A percentile compares a stretch with the other conserved stretches of the same genome.
phyloP scores from a whole-genome alignment of 2,113 vertebrate species.

The Puntigrus tetrazona region DNA sequence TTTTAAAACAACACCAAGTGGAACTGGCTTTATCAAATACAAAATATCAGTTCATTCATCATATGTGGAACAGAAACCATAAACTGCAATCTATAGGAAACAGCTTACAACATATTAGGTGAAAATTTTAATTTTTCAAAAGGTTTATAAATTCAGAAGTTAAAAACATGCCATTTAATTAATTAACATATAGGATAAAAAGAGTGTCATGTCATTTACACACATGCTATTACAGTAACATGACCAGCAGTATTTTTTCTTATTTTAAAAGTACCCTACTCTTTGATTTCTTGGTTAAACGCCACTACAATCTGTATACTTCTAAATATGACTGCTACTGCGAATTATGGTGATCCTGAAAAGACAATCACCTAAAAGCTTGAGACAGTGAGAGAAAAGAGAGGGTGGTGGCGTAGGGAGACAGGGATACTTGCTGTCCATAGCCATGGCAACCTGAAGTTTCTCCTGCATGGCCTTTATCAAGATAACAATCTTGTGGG shows the following conservation, averaged over 20 bases:
- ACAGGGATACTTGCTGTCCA: constrained; percentile 63
- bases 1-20: background rate
- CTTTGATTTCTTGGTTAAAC: background rate
- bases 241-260: background rate
- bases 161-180: background rate
- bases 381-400: background rate
- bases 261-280: background rate
- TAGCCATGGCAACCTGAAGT: constrained; percentile 72
- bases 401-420: background rate
- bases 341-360: background rate
- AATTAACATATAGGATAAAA: background rate
- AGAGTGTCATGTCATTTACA: background rate
- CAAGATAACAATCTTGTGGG: constrained; percentile 72
- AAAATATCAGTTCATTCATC: background rate
- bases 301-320: background rate
- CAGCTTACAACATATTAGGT: background rate
- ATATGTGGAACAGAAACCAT: background rate
- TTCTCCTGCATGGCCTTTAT: constrained; percentile 66
- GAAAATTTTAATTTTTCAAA: background rate
- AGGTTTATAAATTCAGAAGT: background rate
- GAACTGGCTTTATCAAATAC: background rate
- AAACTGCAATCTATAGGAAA: background rate
- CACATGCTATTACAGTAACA: background rate
- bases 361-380: constrained; percentile 5
- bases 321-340: background rate